Base-by-base conservation (phyloP, 2,888 invertebrate genomes). In the Pyrochroa serraticornis region DNA sequence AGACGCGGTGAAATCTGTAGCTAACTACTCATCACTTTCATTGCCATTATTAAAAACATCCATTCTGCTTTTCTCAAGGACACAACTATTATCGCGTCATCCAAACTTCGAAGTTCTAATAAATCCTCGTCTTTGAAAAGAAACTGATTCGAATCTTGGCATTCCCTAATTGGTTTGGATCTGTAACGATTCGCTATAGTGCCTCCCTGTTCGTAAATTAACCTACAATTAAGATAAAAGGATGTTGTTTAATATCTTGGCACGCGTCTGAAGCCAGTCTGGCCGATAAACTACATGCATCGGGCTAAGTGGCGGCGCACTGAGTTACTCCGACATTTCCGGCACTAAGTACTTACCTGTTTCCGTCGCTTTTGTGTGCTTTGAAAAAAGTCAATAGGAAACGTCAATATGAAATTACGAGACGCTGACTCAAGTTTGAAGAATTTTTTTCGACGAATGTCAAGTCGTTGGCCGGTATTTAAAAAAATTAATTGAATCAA, bases 321-420 rank as follows among this genome's bases (percentile, higher is more conserved):
- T 52, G 51, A 53, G 60, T 64, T 63, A 55, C 59, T 65, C 60
- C 52, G 60, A 61, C 61, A 63, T 67, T 66, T 68, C 67, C 67
- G 65, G 66, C 62, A 60, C 44, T 48, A 52, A 64, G 63, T 58
- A 63, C 62, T 61, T 66, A 68, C 66, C 68, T 68, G 68, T 50
- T 65, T 66, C 63, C 66, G 68, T 60, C 43, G 60, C 39, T 60
- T 59, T 52, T 65, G 60, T 65, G 63, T 65, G 37, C 43, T 48
- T 64, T 58, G 47, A 43, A 7, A 58, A 60, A 51, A 63, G 67
- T 65, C 63, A 65, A 67, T 60, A 65, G 47, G 46, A 53, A 51
- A 58, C 52, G 60, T 65, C 22, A 22, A 22, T 59, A 58, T 33
- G 56, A 64, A 63, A 66, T 64, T 58, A 60, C 43, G 34, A 47